Conservation (phyloP, 2,888 invertebrate species). For the Eurytoma adleriae region DNA sequence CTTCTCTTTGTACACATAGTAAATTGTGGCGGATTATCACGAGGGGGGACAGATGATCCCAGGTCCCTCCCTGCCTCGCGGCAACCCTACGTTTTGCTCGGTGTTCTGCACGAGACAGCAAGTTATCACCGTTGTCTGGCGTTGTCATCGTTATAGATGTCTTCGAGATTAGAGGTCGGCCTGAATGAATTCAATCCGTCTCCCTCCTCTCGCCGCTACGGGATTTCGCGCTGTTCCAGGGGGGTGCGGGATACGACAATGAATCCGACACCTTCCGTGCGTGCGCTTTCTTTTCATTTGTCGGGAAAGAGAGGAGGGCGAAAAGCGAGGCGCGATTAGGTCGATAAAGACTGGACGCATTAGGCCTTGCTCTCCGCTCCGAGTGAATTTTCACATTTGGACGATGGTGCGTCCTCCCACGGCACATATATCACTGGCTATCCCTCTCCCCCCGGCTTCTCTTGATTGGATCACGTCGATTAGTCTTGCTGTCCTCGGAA, state of each 20-base stretch:
- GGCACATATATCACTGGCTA: not conserved
- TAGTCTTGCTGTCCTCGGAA: conserved; percentile 54
- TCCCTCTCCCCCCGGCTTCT: conserved; percentile 4
- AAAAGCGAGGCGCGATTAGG: conserved; percentile 1
- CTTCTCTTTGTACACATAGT: conserved; percentile 21
- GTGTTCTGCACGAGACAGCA: conserved; percentile 59
- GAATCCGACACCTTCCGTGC: conserved; percentile 22
- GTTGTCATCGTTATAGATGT: conserved; percentile 69
- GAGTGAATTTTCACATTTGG: conserved; percentile 29
- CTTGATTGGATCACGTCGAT: conserved; percentile 56
- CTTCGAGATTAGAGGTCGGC: conserved; percentile 67
- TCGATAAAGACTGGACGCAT: conserved; percentile 24
- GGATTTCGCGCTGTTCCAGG: not conserved
- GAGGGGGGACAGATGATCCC: conserved; percentile 39
- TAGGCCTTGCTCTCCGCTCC: not conserved
- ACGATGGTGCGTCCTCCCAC: not conserved
- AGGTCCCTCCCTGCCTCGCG: not conserved
- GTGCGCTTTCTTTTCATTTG: conserved; percentile 34
- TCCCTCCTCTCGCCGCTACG: not conserved
- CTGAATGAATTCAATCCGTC: conserved; percentile 63
- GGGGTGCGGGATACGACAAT: conserved; percentile 5
- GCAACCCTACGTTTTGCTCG: conserved; percentile 47
- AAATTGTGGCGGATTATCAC: conserved; percentile 41
- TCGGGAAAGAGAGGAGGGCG: not conserved
- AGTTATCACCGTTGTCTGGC: conserved; percentile 63